Evolutionary conservation across 2,888 invertebrate species (phyloP), one percentile per base, ranked within the genome.

Genomic region (Chloroclysta siterata): DNA sequence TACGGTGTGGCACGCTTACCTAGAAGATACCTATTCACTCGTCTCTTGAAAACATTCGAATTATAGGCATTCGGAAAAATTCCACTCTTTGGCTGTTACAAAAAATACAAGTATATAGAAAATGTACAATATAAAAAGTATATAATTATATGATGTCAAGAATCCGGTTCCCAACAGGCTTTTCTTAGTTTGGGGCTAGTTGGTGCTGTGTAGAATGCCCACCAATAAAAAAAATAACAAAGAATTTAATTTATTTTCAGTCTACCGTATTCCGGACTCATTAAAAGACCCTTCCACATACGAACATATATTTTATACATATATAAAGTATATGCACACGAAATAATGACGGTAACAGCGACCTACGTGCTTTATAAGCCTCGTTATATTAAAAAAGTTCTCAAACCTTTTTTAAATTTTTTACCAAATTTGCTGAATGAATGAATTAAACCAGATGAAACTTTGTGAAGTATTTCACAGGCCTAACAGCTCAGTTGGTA

Each of bases 361-460:
- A 39, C 11, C 36, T 10, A 28, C 51, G 53, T 57, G 53, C 41
- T 51, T 58, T 29, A 64, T 53, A 46, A 61, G 61, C 63, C 52
- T 64, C 54, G 58, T 55, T 58, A 42, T 11, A 60, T 60, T 64
- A 57, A 58, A 65, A 58, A 65, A 36, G 56, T 54, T 52, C 15
- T 8, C 13, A 10, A 41, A 39, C 17, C 22, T 13, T 51, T 13
- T 15, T 58, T n/a, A n/a, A n/a, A n/a, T 15, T 42, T 42, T 47
- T 28, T 28, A 52, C 14, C 47, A 8, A 17, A 17, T 11, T 46
- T 17, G 10, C 22, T 22, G 22, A 22, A 22, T 46, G 46, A 17
- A 4, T 17, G 15, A 5, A 4, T 46, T 10, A 17, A 44, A 11
- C 0, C 10, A 36, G n/a, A 11, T 6, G n/a, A 39, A 58, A 44